Conservation (phyloP, 2,113 vertebrate species). For the Apus apus region DNA sequence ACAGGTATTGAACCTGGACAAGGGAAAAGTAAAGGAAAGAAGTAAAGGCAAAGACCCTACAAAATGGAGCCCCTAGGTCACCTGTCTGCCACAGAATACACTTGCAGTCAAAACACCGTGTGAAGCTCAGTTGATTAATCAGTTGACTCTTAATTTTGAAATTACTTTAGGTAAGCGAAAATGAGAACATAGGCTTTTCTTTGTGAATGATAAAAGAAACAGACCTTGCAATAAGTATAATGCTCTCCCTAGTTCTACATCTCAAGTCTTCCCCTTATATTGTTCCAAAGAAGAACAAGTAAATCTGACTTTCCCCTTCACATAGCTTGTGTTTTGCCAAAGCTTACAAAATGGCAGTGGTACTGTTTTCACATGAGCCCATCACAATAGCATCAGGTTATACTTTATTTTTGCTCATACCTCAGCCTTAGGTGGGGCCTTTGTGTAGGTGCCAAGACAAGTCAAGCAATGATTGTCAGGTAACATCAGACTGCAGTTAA, state of each 20-base stretch:
- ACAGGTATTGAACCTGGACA: neutral
- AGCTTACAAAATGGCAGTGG: neutral
- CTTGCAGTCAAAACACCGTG: neutral
- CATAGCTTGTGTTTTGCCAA: neutral
- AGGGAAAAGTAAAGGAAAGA: neutral
- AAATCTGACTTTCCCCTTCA: neutral
- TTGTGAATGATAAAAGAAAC: neutral
- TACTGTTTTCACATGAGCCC: neutral
- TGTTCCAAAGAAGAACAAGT: neutral
- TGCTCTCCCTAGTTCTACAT: neutral
- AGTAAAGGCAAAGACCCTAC: neutral
- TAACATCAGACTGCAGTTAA: constrained; percentile 64
- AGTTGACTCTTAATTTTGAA: neutral
- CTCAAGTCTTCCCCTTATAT: neutral
- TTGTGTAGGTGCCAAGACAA: constrained; percentile 45
- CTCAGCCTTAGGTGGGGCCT: constrained; percentile 45
- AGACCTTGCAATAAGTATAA: neutral
- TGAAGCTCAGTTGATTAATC: neutral
- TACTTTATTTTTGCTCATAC: constrained; percentile 27
- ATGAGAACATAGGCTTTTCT: neutral
- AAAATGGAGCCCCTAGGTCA: neutral
- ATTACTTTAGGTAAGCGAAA: neutral
- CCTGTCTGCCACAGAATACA: neutral
- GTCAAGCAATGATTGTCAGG: constrained; percentile 49
- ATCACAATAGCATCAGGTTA: neutral